Base-by-base conservation (phyloP, 2,797 vertebrate species). In the Mus caroli region DNA sequence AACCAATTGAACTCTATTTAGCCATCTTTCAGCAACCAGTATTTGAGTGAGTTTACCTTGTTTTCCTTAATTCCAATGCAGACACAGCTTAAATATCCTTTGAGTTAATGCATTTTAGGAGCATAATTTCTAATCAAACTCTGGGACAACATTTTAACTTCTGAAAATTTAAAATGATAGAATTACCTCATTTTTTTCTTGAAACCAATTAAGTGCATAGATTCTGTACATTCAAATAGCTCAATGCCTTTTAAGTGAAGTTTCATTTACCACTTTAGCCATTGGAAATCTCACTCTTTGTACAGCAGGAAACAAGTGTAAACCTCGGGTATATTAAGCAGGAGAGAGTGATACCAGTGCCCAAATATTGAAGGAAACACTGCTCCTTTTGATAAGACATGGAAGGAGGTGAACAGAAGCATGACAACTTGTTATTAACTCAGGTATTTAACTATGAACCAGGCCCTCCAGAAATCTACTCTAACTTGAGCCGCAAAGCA, bases 341-440 rank as follows among this genome's bases (percentile, higher is more conserved):
- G 28, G 78, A 79, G 14, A 73, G 83, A 46, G 64, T 96, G 86
- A 88, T 77, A 0, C 78, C 86, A n/a, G 86, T n/a, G n/a, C 84
- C 54, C 86, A 93, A 91, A 88, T 75, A 88, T 1, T 64, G 46
- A 87, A 77, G 88, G 46, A 46, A 43, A 46, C 75, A 91, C 92
- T 89, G 92, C 34, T 92, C 94, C 89, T 64, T 96, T 97, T 97
- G 96, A 96, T 90, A 96, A 96, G 92, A 92, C 0, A 31, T 7
- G 97, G 97, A 96, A 96, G 96, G 93, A 97, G 97, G 92, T 7
- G 77, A 90, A 92, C 31, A 26, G 90, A 91, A 96, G 50, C 83
- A 17, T 58, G 79, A 76, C 31, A 77, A 60, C 60, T 79, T 94
- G 96, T 96, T 96, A 96, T 91, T 95, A 97, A 96, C 95, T 96